A percentile compares a stretch with the other conserved stretches of the same genome.
phyloP scores from a whole-genome alignment of 2,888 invertebrate species.

The Microchrysa polita region DNA sequence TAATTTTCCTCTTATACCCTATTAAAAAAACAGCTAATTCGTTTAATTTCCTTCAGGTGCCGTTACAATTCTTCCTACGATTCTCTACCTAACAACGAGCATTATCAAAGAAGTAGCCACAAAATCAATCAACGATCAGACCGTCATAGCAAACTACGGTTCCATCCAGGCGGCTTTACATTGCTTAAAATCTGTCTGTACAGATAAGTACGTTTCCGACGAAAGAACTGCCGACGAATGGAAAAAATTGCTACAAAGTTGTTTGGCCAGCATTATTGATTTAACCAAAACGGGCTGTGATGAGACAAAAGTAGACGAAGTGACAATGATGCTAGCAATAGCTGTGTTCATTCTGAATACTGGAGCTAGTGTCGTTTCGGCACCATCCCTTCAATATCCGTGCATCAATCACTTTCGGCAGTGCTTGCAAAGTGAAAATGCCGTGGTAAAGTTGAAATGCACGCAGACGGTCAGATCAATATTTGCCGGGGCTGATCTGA shows the following conservation, averaged over 20 bases:
- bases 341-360: constrained; percentile 88
- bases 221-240: constrained; percentile 74
- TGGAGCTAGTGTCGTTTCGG: constrained; percentile 77
- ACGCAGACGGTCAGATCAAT: constrained; percentile 81
- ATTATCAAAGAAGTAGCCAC: constrained; percentile 86
- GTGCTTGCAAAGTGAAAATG: constrained; percentile 75
- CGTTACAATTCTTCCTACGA: constrained; percentile 86
- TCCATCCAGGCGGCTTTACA: constrained; percentile 81
- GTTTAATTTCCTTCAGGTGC: constrained; percentile 70
- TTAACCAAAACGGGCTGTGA: constrained; percentile 82
- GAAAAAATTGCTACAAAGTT: constrained; percentile 84
- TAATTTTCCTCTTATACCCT: constrained; percentile 44
- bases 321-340: constrained; percentile 87
- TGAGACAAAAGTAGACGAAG: constrained; percentile 82
- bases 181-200: constrained; percentile 75
- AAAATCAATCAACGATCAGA: constrained; percentile 68
- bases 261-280: constrained; percentile 89
- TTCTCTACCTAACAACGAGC: constrained; percentile 90
- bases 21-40: no score
- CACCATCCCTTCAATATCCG: constrained; percentile 87
- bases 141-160: constrained; percentile 73
- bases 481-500: constrained; percentile 76
- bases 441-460: constrained; percentile 78
- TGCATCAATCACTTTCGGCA: constrained; percentile 93
- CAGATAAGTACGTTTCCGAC: constrained; percentile 73